These are phyloP conservation scores for Pseudopodoces humilis DNA, from an alignment of 2,113 vertebrate species.

Conservation along the genomic window DNA sequence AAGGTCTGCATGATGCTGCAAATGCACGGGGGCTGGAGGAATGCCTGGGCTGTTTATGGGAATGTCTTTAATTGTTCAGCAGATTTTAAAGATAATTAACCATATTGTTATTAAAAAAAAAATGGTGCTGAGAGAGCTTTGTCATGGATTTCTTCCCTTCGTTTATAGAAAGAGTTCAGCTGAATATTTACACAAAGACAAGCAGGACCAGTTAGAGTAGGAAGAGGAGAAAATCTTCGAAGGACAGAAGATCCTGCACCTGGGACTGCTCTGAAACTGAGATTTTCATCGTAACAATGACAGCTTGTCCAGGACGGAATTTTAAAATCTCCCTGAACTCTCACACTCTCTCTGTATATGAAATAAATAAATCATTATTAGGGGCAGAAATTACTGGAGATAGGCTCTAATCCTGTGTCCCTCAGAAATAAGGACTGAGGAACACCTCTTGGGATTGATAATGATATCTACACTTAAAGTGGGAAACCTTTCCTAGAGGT, in stretches of 20 bases:
- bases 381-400: background rate
- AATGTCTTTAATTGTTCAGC: conserved; percentile 31
- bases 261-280: background rate
- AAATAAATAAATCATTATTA: background rate
- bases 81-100: conserved; percentile 52
- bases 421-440: background rate
- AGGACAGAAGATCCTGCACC: background rate
- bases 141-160: background rate
- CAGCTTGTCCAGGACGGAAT: background rate
- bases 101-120: background rate
- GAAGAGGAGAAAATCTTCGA: background rate
- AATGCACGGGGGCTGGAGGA: background rate
- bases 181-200: background rate
- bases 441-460: background rate
- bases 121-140: background rate
- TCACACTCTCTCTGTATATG: background rate
- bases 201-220: background rate
- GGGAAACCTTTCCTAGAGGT: background rate
- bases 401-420: background rate
- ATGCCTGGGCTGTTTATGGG: background rate
- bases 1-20: background rate
- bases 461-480: background rate
- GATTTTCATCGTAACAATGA: background rate
- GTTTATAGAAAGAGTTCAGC: background rate
- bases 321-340: background rate